Conservation (phyloP, 2,888 invertebrate species). For the Rugalucina vietnamica region DNA sequence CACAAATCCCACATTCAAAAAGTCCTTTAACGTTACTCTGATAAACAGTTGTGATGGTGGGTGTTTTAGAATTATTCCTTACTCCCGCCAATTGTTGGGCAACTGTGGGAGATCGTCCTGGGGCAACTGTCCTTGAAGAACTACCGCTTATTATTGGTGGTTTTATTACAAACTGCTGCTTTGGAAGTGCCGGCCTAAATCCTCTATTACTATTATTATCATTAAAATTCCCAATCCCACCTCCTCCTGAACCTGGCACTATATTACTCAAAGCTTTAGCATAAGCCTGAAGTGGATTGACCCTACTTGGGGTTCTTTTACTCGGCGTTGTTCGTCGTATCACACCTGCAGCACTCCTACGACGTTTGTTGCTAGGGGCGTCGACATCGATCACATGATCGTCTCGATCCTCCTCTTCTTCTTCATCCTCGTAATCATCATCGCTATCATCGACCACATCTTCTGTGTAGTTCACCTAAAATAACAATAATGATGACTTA, state of each 20-base stretch:
- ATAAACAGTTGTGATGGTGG: too few species aligned
- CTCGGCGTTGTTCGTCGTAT: too few species aligned
- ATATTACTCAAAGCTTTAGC: not conserved
- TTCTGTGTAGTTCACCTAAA: conserved; percentile 56
- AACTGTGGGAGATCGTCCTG: not conserved
- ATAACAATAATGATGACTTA: not conserved
- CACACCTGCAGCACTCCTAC: not conserved
- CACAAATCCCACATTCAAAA: conserved; percentile 62
- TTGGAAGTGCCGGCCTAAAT: not conserved
- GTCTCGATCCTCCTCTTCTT: conserved; percentile 34
- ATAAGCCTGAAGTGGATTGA: not conserved
- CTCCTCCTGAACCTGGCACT: too few species aligned
- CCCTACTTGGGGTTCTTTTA: not conserved
- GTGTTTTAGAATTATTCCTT: too few species aligned
- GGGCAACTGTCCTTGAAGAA: not conserved
- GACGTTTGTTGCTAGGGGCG: not conserved
- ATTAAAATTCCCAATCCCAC: too few species aligned
- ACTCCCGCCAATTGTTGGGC: too few species aligned
- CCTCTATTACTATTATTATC: not conserved
- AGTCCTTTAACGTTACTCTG: conserved; percentile 44
- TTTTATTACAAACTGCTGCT: not conserved
- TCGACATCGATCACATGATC: conserved; percentile 28
- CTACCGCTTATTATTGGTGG: not conserved
- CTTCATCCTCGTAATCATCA: conserved; percentile 47
- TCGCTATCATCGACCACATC: conserved; percentile 52